These are phyloP conservation scores for Synanthedon tipuliformis DNA, from an alignment of 2,888 invertebrate genomes.

Conservation along the genomic window DNA sequence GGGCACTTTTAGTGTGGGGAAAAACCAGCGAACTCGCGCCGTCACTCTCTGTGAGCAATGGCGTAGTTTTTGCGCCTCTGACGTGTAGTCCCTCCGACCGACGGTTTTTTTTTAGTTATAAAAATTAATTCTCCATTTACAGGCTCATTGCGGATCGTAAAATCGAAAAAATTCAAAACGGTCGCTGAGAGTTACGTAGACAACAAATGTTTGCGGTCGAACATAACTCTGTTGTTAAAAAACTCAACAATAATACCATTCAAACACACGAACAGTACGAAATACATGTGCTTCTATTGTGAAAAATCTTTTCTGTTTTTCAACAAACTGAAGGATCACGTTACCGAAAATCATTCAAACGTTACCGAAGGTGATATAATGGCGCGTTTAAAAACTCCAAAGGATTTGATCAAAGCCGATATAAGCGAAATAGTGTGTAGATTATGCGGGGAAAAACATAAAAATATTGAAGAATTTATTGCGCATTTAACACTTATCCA, in stretches of 20 bases:
- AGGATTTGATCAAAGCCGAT: slow-evolving; percentile 17
- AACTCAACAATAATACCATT: slow-evolving; percentile 12
- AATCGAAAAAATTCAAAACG: slow-evolving; percentile 2
- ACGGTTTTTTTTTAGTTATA: too few relatives aligned
- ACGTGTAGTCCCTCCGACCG: too few relatives aligned
- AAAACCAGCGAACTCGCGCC: too few relatives aligned
- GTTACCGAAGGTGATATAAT: slow-evolving; percentile 6
- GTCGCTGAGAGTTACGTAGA: slow-evolving; percentile 8
- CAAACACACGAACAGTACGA: slow-evolving; percentile 9
- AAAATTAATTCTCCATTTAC: too few relatives aligned
- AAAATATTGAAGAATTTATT: slow-evolving; percentile 11
- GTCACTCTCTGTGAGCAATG: too few relatives aligned
- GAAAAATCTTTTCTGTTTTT: slow-evolving; percentile 10
- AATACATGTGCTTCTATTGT: slow-evolving; percentile 16
- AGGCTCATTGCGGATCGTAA: neutral
- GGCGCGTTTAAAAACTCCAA: slow-evolving; percentile 11
- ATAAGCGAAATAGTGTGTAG: slow-evolving; percentile 15
- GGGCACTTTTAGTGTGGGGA: too few relatives aligned
- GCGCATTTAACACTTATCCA: slow-evolving; percentile 13
- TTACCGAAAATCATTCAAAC: slow-evolving; percentile 4
- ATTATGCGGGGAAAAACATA: slow-evolving; percentile 10
- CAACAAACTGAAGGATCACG: slow-evolving; percentile 7
- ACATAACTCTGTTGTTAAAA: slow-evolving; percentile 11
- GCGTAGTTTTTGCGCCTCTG: too few relatives aligned
- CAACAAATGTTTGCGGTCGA: slow-evolving; percentile 8